phyloP scores from a whole-genome alignment of 2,888 invertebrate genomes.

The Psylliodes chrysocephalus region DNA sequence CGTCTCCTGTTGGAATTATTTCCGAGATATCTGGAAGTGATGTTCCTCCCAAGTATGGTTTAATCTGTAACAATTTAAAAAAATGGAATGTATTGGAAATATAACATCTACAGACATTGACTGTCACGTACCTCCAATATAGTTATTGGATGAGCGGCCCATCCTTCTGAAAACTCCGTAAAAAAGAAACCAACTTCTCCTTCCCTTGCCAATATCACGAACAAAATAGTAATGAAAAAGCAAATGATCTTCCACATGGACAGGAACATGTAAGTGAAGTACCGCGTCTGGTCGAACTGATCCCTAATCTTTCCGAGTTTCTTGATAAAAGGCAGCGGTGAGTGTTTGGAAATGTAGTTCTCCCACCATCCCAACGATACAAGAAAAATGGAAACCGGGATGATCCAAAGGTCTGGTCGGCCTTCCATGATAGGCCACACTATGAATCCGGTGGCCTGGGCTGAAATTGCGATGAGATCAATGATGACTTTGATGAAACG shows the following conservation, averaged over 20 bases:
- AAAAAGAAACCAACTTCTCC: constrained; percentile 83
- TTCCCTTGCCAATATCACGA: constrained; percentile 79
- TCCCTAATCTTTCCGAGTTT: constrained; percentile 82
- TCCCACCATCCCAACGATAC: constrained; percentile 97
- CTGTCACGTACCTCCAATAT: constrained; percentile 75
- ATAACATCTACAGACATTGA: no score
- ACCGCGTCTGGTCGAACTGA: constrained; percentile 81
- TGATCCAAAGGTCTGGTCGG: constrained; percentile 81
- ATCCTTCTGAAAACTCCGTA: constrained; percentile 77
- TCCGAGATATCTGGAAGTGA: constrained; percentile 79
- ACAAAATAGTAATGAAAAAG: constrained; percentile 79
- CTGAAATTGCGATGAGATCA: constrained; percentile 86
- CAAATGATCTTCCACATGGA: constrained; percentile 90
- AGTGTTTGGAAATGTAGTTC: constrained; percentile 90
- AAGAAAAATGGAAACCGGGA: constrained; percentile 85
- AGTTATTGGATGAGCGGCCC: constrained; percentile 81
- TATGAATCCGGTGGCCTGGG: constrained; percentile 90
- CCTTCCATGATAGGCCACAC: constrained; percentile 90
- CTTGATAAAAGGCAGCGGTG: constrained; percentile 82
- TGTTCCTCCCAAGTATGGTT: constrained; percentile 70
- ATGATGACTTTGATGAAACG: constrained; percentile 81
- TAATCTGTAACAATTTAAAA: constrained; percentile 64
- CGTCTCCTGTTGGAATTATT: constrained; percentile 79
- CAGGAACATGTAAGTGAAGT: constrained; percentile 90
- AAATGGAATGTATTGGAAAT: no score